Conservation (phyloP, 2,888 invertebrate species). For the Spodoptera picta region DNA sequence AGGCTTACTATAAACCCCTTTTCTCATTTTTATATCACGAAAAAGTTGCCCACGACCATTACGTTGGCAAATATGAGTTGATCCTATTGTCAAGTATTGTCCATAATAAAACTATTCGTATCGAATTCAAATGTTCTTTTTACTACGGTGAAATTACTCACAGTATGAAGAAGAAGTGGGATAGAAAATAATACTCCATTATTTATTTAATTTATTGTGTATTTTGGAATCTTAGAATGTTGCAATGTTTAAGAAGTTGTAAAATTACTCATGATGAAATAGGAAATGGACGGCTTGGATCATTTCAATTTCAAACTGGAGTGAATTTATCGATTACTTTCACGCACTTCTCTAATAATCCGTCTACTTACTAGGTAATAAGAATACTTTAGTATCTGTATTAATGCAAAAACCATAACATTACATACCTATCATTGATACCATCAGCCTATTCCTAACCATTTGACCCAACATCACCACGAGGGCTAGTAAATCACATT, state of each 20-base stretch:
- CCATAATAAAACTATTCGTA: constrained; percentile 64
- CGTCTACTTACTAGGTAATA: no score
- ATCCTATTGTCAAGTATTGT: constrained; percentile 67
- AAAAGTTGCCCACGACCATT: constrained; percentile 84
- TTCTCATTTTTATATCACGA: constrained; percentile 85
- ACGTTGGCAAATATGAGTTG: constrained; percentile 83
- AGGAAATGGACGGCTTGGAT: no score
- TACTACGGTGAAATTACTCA: constrained; percentile 28
- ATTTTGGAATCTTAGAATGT: background rate
- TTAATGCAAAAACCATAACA: no score
- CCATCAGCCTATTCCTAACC: constrained; percentile 1
- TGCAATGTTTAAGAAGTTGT: no score
- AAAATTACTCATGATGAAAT: no score
- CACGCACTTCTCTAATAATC: no score
- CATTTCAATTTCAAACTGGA: no score
- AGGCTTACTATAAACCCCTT: constrained; percentile 85
- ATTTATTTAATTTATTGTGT: background rate
- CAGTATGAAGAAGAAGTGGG: constrained; percentile 12
- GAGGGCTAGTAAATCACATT: constrained; percentile 46
- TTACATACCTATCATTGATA: background rate
- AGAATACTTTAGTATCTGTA: no score
- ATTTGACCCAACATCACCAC: constrained; percentile 34
- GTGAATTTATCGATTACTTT: no score
- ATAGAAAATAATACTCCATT: constrained; percentile 1
- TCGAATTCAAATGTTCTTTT: constrained; percentile 52